phyloP scores from a whole-genome alignment of 2,797 vertebrate species.

The Tarsius wallacei region DNA sequence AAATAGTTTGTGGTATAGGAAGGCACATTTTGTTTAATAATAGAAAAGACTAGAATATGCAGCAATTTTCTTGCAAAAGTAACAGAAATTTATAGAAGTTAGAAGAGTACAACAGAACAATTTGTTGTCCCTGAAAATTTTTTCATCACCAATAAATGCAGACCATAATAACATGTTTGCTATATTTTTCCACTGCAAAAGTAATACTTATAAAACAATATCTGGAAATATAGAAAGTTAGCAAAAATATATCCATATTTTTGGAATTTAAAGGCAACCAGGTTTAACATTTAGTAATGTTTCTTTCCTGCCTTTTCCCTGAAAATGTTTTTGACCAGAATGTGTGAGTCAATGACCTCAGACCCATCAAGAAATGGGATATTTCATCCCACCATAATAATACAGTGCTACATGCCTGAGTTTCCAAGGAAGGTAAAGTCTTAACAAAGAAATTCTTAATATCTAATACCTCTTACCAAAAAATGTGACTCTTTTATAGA shows the following conservation, averaged over 20 bases:
- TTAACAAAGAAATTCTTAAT: neutral
- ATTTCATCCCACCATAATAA: constrained; percentile 49
- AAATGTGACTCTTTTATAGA: neutral
- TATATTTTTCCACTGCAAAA: constrained; percentile 72
- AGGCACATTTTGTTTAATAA: constrained; percentile 82
- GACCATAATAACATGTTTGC: constrained; percentile 84
- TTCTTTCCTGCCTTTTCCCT: constrained; percentile 64
- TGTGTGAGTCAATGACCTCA: constrained; percentile 68
- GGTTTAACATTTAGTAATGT: constrained; percentile 62
- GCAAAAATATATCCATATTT: constrained; percentile 80
- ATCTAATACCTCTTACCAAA: neutral
- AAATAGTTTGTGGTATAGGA: constrained; percentile 83
- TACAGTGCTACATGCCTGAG: neutral
- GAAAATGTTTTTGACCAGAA: constrained; percentile 75
- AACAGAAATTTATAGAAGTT: constrained; percentile 82
- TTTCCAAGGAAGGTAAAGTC: constrained; percentile 6
- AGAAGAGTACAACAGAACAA: constrained; percentile 51
- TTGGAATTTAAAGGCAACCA: constrained; percentile 70
- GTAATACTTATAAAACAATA: constrained; percentile 82
- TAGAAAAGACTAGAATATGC: constrained; percentile 81
- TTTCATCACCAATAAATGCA: constrained; percentile 82
- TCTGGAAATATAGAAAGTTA: constrained; percentile 79
- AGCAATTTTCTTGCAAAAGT: constrained; percentile 81
- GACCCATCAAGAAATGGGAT: constrained; percentile 61
- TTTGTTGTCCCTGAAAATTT: constrained; percentile 72